phyloP scores from a whole-genome alignment of 2,113 vertebrate genomes.

The Eubucco bourcierii region DNA sequence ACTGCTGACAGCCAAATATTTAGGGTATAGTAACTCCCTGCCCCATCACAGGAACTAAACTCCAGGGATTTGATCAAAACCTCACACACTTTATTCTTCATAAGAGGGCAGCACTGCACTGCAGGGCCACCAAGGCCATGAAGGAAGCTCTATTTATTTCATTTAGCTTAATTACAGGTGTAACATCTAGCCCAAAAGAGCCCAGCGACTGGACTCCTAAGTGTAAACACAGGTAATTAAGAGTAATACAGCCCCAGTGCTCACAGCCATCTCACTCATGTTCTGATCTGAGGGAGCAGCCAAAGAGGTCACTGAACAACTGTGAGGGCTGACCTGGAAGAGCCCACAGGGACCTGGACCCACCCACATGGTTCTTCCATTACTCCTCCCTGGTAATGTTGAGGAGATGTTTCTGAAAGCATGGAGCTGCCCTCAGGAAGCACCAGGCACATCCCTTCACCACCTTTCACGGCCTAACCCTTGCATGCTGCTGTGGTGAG shows the following conservation, averaged over 20 bases:
- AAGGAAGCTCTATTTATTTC: not conserved
- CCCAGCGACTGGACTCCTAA: accelerated
- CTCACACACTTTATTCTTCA: not conserved
- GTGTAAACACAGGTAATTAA: not conserved
- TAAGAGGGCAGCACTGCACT: not conserved
- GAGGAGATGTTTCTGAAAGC: not conserved
- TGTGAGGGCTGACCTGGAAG: accelerated
- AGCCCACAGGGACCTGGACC: not conserved
- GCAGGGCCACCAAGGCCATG: not conserved
- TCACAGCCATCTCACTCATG: not conserved
- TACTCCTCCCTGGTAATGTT: not conserved
- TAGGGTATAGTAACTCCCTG: not conserved
- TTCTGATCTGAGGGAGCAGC: not conserved
- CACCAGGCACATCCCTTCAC: not conserved
- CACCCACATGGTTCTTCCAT: not conserved
- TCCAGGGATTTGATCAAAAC: not conserved
- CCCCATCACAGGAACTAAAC: not conserved
- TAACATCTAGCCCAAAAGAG: not conserved
- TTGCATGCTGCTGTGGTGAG: not conserved
- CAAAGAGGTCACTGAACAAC: not conserved
- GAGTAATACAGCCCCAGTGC: not conserved
- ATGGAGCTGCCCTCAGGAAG: not conserved
- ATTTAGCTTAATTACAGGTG: not conserved
- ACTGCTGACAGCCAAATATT: not conserved
- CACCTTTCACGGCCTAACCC: not conserved